Percentiles rank a stretch among this genome's conserved stretches.
phyloP scores from a whole-genome alignment of 2,113 vertebrate species.

The Mungos mungo region DNA sequence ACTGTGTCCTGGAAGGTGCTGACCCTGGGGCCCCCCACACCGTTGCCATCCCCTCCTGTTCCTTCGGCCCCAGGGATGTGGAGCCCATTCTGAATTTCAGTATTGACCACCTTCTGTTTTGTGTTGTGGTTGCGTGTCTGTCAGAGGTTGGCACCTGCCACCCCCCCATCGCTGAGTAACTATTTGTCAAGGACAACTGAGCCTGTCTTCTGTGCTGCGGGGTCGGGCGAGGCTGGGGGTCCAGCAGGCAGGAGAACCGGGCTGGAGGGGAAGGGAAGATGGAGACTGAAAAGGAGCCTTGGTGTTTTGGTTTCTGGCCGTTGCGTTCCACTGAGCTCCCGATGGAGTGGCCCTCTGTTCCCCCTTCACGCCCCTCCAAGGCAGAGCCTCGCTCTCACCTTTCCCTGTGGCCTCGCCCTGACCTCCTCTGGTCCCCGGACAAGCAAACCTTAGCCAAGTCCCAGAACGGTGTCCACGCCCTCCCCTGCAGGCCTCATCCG shows the following conservation, averaged over 20 bases:
- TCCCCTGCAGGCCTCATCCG: not conserved
- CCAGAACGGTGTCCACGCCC: not conserved
- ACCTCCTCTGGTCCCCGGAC: not conserved
- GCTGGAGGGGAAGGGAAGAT: not conserved
- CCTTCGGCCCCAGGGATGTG: not conserved
- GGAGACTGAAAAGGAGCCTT: not conserved
- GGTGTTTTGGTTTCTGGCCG: not conserved
- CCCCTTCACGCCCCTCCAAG: not conserved
- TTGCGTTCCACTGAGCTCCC: not conserved
- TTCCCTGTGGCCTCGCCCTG: not conserved
- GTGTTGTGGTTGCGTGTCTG: not conserved
- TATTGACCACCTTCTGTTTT: not conserved
- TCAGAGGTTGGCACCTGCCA: not conserved
- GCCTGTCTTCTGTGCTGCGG: not conserved
- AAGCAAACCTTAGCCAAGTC: not conserved
- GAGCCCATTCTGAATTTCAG: not conserved
- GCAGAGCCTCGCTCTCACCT: not conserved
- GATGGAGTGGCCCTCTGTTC: not conserved
- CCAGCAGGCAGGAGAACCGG: not conserved
- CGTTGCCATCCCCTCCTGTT: not conserved
- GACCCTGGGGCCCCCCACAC: not conserved
- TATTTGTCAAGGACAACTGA: not conserved
- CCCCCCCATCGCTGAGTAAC: not conserved
- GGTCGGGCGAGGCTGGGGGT: not conserved
- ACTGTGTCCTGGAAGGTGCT: not conserved